Evolutionary conservation across 2,113 vertebrate species (phyloP), one percentile per base, ranked within the genome.

Genomic region (Australoheros scitulus): DNA sequence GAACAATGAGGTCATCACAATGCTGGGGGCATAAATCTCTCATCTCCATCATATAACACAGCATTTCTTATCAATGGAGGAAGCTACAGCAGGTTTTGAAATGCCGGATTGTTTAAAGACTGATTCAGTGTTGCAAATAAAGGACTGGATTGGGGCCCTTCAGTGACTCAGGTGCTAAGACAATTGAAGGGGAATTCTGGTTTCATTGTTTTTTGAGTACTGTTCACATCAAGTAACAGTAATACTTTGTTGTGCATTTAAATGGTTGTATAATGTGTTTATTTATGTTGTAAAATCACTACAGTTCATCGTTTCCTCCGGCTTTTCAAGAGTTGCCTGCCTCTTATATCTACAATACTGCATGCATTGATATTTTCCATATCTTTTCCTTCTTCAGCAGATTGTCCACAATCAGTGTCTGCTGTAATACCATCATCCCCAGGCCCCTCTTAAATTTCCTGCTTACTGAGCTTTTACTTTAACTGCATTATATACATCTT

Each of bases 1-100:
- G 92, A 93, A 94, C 93, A 95, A 94, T 94, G 94, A 95, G 94
- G 94, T 93, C 94, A 94, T 93, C 79, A 43, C 68, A 36, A 88
- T 89, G 92, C 94, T 92, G 77, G 77, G 87, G 93, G 93, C 91
- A 85, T 92, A 92, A 91, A 89, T 93, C 90, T 88, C 90, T 85
- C 68, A 57, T 68, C 84, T 76, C 84, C 17, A 36, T 79, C 82
- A 84, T 84, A 74, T 77, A 91, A 86, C 85, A 78, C 88, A 58
- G 74, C 65, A 38, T 85, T 92, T 91, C 92, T 92, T 89, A 92
- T 94, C 93, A 91, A 93, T 91, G 85, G 89, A 87, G 90, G 88
- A 92, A 94, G 83, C 87, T 60, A 32, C 76, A 77, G 83, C 60
- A n/a, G 24, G 64, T 34, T 70, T 72, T 14, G 55, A 81, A 84